Evolutionary conservation across 2,113 vertebrate species (phyloP).

Genomic region (Takifugu flavidus): DNA sequence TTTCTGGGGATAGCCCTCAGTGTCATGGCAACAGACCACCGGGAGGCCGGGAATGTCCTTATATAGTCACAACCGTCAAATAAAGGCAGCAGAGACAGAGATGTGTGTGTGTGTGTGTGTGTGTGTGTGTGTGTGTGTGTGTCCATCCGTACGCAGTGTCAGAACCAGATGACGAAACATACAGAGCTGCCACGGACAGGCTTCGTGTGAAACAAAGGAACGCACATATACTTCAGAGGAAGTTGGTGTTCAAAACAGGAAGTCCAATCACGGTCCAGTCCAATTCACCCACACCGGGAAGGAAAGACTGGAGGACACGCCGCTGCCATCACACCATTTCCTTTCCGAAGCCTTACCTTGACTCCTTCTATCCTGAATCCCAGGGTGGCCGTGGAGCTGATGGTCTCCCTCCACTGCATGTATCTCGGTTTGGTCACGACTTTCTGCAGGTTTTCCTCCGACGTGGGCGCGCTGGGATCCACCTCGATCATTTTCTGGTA

Average conservation of each 20-base stretch:
- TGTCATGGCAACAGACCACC: slow-evolving; percentile 63
- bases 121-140: slow-evolving; percentile 25
- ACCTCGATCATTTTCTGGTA: slow-evolving; percentile 98
- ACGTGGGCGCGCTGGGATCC: slow-evolving; percentile 83
- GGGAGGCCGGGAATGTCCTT: slow-evolving; percentile 58
- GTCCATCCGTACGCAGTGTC: slow-evolving; percentile 51
- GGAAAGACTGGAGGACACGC: slow-evolving; percentile 27
- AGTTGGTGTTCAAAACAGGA: slow-evolving; percentile 65
- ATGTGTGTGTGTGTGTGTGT: slow-evolving; percentile 19
- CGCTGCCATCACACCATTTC: background rate
- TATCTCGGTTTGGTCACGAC: slow-evolving; percentile 95
- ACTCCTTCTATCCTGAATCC: slow-evolving; percentile 97
- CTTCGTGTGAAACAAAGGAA: slow-evolving; percentile 60
- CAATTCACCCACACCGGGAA: slow-evolving; percentile 19
- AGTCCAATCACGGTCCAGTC: slow-evolving; percentile 40
- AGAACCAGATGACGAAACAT: slow-evolving; percentile 67
- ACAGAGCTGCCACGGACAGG: slow-evolving; percentile 73
- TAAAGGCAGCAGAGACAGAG: slow-evolving; percentile 33
- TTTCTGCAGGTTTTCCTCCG: slow-evolving; percentile 81
- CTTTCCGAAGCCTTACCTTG: slow-evolving; percentile 78
- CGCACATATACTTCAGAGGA: slow-evolving; percentile 47
- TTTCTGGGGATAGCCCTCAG: slow-evolving; percentile 62
- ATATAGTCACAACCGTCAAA: slow-evolving; percentile 57
- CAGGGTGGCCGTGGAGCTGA: slow-evolving; percentile 91
- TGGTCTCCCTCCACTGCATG: slow-evolving; percentile 99